Evolutionary conservation across 2,113 vertebrate genomes (phyloP).

Genomic region (Salvelinus sp.): DNA sequence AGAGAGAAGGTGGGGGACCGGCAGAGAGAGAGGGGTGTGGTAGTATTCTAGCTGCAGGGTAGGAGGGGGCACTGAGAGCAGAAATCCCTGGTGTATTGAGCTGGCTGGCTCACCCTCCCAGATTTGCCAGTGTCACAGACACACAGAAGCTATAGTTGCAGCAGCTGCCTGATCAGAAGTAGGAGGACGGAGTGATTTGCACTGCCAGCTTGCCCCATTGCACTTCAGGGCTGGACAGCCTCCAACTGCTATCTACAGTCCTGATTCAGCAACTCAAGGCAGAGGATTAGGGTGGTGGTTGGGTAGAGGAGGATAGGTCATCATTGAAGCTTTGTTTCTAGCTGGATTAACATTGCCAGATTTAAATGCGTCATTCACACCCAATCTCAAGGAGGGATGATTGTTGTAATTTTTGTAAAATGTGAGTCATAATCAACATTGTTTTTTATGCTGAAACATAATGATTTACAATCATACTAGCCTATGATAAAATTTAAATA

Average conservation of each 20-base stretch:
- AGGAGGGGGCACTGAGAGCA: background rate
- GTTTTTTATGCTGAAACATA: too few species aligned
- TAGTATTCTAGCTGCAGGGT: background rate
- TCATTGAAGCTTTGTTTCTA: conserved; percentile 71
- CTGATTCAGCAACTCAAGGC: conserved; percentile 82
- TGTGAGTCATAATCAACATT: too few species aligned
- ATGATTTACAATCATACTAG: background rate
- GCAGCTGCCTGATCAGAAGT: conserved; percentile 75
- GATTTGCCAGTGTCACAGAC: conserved; percentile 39
- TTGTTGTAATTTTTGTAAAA: background rate
- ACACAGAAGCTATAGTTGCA: conserved; percentile 47
- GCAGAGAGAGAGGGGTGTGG: conserved; percentile 6
- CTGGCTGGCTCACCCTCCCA: background rate
- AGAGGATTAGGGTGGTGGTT: conserved; percentile 32
- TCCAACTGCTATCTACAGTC: conserved; percentile 84
- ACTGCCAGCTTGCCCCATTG: conserved; percentile 72
- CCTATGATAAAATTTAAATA: background rate
- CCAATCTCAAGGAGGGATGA: background rate
- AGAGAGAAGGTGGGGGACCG: conserved; percentile 35
- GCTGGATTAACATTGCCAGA: conserved; percentile 64
- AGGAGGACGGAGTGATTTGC: conserved; percentile 74
- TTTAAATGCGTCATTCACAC: conserved; percentile 15
- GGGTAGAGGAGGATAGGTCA: conserved; percentile 57
- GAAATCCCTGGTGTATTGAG: conserved; percentile 21
- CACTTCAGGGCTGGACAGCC: conserved; percentile 80